phyloP scores from a whole-genome alignment of 2,113 vertebrate genomes.

The Pseudorectes ferrugineus region DNA sequence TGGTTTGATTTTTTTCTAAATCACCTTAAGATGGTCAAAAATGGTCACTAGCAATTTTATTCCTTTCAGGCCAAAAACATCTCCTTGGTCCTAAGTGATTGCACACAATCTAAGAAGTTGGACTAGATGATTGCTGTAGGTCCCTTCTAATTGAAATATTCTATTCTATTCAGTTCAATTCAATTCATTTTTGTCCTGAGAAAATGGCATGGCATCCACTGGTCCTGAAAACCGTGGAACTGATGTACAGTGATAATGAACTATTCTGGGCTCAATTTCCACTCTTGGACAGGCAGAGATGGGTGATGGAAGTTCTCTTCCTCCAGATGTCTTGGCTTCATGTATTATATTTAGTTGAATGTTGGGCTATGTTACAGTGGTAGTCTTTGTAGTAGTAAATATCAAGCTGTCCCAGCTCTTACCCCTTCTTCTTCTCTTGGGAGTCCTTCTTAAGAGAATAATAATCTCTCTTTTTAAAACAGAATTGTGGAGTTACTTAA shows the following conservation, averaged over 20 bases:
- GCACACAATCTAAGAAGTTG: not conserved
- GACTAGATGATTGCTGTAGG: not conserved
- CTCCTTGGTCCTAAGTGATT: not conserved
- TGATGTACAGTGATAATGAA: not conserved
- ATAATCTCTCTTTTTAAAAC: not conserved
- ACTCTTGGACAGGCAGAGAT: not conserved
- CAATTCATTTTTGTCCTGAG: not conserved
- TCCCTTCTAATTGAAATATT: not conserved
- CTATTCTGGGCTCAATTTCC: not conserved
- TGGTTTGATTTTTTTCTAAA: not conserved
- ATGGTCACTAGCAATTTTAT: not conserved
- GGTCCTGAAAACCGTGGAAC: not conserved
- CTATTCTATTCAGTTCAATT: not conserved
- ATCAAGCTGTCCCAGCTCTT: not conserved
- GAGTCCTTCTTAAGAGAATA: not conserved
- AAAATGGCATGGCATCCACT: not conserved
- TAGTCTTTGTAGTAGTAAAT: not conserved
- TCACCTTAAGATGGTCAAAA: not conserved
- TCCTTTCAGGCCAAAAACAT: not conserved
- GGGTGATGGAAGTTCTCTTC: not conserved
- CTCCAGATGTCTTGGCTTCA: not conserved
- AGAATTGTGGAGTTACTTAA: not conserved
- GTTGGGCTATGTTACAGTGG: not conserved
- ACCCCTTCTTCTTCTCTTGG: not conserved
- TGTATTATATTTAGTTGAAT: not conserved